These are phyloP conservation scores for Platyscapa corneri DNA, from an alignment of 1,140 invertebrate genomes.

Conservation along the genomic window DNA sequence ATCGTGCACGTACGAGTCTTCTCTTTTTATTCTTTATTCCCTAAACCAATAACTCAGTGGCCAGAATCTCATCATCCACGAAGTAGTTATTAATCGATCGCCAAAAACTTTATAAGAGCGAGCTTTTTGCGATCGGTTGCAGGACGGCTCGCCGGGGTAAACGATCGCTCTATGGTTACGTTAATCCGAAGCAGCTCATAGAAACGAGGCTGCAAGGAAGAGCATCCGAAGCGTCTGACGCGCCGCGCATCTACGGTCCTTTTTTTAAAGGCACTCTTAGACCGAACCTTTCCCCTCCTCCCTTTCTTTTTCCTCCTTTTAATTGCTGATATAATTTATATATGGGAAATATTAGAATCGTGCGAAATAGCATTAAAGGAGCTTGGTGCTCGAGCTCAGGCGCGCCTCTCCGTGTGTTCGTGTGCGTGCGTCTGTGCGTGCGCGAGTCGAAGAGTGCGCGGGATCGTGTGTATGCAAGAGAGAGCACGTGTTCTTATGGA, in stretches of 20 bases:
- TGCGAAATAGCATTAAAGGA: slow-evolving; percentile 70
- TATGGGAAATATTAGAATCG: slow-evolving; percentile 72
- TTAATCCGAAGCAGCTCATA: slow-evolving; percentile 22
- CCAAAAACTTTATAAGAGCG: not conserved
- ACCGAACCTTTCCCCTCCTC: not conserved
- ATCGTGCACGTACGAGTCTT: not conserved
- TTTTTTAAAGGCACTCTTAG: not conserved
- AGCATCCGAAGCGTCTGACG: not conserved
- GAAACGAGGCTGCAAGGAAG: slow-evolving; percentile 12
- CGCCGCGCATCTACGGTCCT: not conserved
- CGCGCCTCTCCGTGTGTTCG: too few relatives aligned
- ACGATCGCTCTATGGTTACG: slow-evolving; percentile 22
- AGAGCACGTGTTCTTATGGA: slow-evolving; percentile 16
- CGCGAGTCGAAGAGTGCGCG: too few relatives aligned
- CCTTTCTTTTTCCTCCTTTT: slow-evolving; percentile 59
- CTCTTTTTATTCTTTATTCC: too few relatives aligned
- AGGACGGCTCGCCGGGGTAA: not conserved
- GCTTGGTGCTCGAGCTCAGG: not conserved
- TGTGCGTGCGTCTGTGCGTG: too few relatives aligned
- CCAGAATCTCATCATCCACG: slow-evolving; percentile 21
- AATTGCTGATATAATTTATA: slow-evolving; percentile 71
- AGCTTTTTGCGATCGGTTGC: not conserved
- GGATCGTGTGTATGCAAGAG: not conserved
- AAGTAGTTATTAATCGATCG: slow-evolving; percentile 33
- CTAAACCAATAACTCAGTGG: slow-evolving; percentile 36